Evolutionary conservation across 1,140 invertebrate species (phyloP), one percentile per base, ranked within the genome.

Genomic region (Bombus pascuorum): DNA sequence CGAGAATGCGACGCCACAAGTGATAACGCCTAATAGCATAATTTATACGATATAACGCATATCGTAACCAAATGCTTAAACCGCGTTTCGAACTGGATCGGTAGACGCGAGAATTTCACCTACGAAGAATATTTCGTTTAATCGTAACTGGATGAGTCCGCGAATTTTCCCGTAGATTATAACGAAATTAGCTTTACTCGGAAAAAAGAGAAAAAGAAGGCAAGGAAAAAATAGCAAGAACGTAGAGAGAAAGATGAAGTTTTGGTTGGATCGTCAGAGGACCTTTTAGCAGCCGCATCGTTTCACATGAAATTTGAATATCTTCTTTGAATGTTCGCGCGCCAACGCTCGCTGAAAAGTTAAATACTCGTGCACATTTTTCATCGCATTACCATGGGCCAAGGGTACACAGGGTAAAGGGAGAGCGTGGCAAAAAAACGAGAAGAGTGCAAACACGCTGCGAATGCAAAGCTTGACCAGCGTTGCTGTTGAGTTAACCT

Each of bases 31-130:
- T 75, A 89, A 89, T 87, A 80, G 85, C 85, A 90, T 87, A 87
- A 90, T 90, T 89, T 90, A 90, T 79, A 79, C 78, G 37, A 68
- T 73, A 76, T 78, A 78, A 83, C 87, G 73, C 74, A 59, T 53
- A 72, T 79, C 70, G 62, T 66, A 87, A 78, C 53, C 73, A 73
- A 18, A 66, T 53, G 70, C 53, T 42, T 66, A 47, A 71, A 66
- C n/a, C 28, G 5, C 39, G 70, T 42, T 72, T 39, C 25, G 34
- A 57, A 28, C 18, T 25, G 47, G 22, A 59, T 57, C 47, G 25
- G 32, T 72, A 85, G 74, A 80, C 72, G 66, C 59, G 76, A 42
- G 71, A 42, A 72, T n/a, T 72, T n/a, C 39, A 15, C 25, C 71
- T 10, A 8, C 3, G 18, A 6, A 3, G 3, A 1, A 6, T 22